phyloP scores from a whole-genome alignment of 2,888 invertebrate genomes.

The Deilephila elpenor region DNA sequence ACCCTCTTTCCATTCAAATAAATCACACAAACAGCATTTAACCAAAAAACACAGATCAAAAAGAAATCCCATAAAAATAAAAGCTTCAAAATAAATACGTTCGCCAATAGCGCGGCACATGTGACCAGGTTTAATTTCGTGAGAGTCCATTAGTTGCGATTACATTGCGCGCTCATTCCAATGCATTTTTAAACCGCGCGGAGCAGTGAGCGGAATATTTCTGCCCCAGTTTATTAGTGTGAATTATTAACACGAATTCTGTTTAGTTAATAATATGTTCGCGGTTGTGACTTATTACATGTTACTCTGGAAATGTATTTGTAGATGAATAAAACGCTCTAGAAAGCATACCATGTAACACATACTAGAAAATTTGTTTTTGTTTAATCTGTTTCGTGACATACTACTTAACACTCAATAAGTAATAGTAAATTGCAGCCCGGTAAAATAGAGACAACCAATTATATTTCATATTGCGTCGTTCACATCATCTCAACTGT shows the following conservation, averaged over 20 bases:
- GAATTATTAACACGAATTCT: slow-evolving; percentile 3
- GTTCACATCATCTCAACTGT: too few species aligned
- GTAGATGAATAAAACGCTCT: too few species aligned
- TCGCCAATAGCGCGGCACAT: not conserved
- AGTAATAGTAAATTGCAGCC: too few species aligned
- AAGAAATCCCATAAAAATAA: not conserved
- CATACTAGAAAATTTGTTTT: too few species aligned
- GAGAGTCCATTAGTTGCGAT: slow-evolving; percentile 6
- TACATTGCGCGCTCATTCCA: slow-evolving; percentile 2
- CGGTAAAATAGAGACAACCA: too few species aligned
- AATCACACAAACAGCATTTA: not conserved
- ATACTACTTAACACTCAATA: too few species aligned
- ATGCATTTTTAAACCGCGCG: not conserved
- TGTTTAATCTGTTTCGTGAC: too few species aligned
- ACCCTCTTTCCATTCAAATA: not conserved
- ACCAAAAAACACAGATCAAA: not conserved
- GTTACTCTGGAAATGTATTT: too few species aligned
- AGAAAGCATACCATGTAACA: too few species aligned
- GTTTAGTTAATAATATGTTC: slow-evolving; percentile 1
- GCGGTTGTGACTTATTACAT: not conserved
- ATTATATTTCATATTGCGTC: too few species aligned
- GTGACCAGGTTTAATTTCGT: not conserved
- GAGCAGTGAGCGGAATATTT: not conserved
- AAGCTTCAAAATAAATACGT: not conserved
- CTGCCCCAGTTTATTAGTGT: not conserved